Evolutionary conservation across 2,113 vertebrate genomes (phyloP).

Genomic region (Menura novaehollandiae): DNA sequence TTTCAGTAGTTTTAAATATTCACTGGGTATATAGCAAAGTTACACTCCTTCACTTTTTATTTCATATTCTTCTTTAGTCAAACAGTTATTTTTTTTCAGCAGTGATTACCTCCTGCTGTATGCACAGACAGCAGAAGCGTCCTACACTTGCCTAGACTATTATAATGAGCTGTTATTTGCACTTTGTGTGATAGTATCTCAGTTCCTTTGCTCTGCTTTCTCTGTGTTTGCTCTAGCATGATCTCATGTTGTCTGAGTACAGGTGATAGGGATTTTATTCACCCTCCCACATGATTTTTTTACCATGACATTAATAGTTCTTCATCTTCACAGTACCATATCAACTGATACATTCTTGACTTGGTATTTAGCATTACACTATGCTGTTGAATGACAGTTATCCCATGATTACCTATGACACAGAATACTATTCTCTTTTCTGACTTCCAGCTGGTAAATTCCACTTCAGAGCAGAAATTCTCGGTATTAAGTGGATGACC

Average conservation of each 20-base stretch:
- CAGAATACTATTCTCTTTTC: background rate
- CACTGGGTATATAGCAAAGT: background rate
- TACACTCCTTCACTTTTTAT: background rate
- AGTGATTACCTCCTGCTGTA: background rate
- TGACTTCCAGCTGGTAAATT: background rate
- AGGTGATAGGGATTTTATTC: background rate
- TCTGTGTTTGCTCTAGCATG: background rate
- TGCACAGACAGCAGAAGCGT: background rate
- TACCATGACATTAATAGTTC: background rate
- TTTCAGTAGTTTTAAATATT: background rate
- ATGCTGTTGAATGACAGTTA: background rate
- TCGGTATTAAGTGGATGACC: background rate
- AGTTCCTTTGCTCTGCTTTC: background rate
- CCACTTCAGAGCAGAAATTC: background rate
- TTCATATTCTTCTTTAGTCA: background rate
- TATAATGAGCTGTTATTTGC: background rate
- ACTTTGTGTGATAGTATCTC: background rate
- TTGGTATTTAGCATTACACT: background rate
- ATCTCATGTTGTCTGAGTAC: background rate
- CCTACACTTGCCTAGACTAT: background rate
- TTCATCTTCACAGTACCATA: background rate
- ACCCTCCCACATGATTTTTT: background rate
- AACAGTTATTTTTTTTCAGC: background rate
- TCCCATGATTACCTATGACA: background rate
- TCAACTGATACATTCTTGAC: background rate